Percentiles rank a stretch among this genome's conserved stretches.
These are phyloP conservation scores for Ornithoptera alexandrae DNA, from an alignment of 2,888 invertebrate genomes.

Conservation along the genomic window DNA sequence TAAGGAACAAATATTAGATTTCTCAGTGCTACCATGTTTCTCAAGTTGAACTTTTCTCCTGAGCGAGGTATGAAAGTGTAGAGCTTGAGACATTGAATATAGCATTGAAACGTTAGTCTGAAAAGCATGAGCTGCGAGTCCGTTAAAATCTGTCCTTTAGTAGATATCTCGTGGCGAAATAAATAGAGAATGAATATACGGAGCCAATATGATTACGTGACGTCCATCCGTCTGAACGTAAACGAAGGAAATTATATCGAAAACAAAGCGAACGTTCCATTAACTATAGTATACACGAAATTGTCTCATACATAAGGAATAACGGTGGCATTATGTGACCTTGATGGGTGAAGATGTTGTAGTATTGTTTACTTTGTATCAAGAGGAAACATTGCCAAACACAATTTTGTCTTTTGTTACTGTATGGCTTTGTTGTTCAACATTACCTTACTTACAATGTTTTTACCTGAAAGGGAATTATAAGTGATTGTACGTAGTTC, in stretches of 20 bases:
- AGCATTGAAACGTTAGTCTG: too few relatives aligned
- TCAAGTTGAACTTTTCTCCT: too few relatives aligned
- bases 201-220: background rate
- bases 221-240: background rate
- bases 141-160: background rate
- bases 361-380: constrained; percentile 23
- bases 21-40: too few relatives aligned
- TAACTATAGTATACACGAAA: constrained; percentile 21
- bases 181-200: background rate
- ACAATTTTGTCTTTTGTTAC: constrained; percentile 21
- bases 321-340: constrained; percentile 16
- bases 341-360: constrained; percentile 19
- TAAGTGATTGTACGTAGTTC: constrained; percentile 15
- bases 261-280: constrained; percentile 17
- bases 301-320: constrained; percentile 25
- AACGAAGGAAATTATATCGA: background rate
- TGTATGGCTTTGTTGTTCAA: constrained; percentile 21
- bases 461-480: constrained; percentile 13
- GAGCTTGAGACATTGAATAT: too few relatives aligned
- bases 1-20: too few relatives aligned
- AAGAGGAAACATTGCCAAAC: constrained; percentile 14
- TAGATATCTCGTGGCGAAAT: background rate
- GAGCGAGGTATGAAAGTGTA: too few relatives aligned
- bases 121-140: too few relatives aligned
- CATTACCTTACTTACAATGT: constrained; percentile 8